Evolutionary conservation across 1,140 invertebrate species (phyloP).

Genomic region (Acyrthosiphon pisum): DNA sequence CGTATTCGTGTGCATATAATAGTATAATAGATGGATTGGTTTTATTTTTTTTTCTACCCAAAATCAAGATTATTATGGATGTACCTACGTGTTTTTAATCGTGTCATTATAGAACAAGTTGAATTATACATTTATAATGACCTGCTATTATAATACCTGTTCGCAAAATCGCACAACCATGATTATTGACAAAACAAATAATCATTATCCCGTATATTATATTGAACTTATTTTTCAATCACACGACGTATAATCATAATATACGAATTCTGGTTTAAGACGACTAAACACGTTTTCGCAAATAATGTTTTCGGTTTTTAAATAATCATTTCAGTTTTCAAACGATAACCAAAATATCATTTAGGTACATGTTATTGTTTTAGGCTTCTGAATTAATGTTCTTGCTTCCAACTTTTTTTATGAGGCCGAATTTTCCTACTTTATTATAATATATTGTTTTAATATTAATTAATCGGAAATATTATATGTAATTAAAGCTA

Average conservation of each 20-base stretch:
- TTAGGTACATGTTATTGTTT: not conserved
- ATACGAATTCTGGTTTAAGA: not conserved
- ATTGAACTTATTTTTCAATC: conserved; percentile 11
- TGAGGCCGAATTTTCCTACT: not conserved
- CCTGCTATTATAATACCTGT: conserved; percentile 26
- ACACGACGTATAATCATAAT: not conserved
- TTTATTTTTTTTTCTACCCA: not conserved
- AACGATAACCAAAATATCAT: not conserved
- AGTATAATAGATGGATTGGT: not conserved
- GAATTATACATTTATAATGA: conserved; percentile 28
- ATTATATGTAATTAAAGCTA: not conserved
- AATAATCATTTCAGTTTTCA: not conserved
- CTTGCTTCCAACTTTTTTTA: not conserved
- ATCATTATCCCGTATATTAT: not conserved
- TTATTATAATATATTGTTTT: not conserved
- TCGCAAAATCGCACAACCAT: not conserved
- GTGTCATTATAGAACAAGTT: not conserved
- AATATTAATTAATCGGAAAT: not conserved
- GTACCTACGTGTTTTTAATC: conserved; percentile 10
- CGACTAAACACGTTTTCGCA: not conserved
- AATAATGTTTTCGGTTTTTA: not conserved
- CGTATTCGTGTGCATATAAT: not conserved
- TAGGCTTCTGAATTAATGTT: not conserved
- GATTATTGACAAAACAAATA: conserved; percentile 18
- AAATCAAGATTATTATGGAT: not conserved